Evolutionary conservation across 2,888 invertebrate species (phyloP).

Genomic region (Apamea epomidion): DNA sequence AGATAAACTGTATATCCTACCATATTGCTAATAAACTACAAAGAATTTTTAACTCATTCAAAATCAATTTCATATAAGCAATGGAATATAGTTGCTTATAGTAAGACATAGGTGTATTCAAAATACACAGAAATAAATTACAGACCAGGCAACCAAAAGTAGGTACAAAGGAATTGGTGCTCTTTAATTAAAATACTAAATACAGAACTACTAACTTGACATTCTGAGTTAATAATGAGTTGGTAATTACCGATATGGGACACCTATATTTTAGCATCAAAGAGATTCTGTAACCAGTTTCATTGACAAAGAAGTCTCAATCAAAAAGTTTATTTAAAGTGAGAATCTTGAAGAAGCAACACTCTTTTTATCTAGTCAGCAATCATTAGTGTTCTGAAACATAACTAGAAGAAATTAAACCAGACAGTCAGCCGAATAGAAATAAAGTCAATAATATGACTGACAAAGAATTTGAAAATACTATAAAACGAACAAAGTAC

Average conservation of each 20-base stretch:
- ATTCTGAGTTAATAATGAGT: constrained; percentile 17
- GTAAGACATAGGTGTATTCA: neutral
- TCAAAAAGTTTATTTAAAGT: constrained; percentile 1
- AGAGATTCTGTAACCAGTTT: constrained; percentile 32
- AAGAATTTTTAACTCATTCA: neutral
- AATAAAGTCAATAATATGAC: constrained; percentile 5
- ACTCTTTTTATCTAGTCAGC: neutral
- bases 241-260: constrained; percentile 30
- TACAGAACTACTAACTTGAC: constrained; percentile 9
- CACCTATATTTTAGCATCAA: constrained; percentile 47
- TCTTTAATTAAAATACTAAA: constrained; percentile 50
- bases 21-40: neutral
- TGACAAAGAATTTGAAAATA: constrained; percentile 68
- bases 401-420: neutral
- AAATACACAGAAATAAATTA: constrained; percentile 35
- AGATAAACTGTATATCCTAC: neutral
- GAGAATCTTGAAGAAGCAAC: constrained; percentile 8
- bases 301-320: too few relatives aligned
- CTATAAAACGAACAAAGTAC: constrained; percentile 70
- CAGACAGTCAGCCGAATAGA: neutral
- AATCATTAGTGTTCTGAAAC: neutral
- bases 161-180: neutral
- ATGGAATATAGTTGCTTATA: neutral
- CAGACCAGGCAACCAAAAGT: constrained; percentile 16
- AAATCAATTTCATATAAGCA: neutral